Evolutionary conservation across 2,113 vertebrate species (phyloP).

Genomic region (Rattus rattus): DNA sequence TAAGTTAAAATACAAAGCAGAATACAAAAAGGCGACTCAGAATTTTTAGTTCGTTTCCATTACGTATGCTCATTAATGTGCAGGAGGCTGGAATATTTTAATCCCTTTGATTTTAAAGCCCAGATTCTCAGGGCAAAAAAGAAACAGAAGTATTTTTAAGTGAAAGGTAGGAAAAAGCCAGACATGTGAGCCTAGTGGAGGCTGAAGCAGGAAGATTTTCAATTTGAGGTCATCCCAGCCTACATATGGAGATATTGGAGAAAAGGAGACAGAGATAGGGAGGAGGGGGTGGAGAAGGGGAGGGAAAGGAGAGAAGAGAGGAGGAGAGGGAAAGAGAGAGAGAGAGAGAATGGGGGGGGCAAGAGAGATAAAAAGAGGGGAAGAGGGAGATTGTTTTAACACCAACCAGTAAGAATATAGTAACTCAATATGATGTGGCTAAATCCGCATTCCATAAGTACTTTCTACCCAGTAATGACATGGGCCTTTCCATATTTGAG

Average conservation of each 20-base stretch:
- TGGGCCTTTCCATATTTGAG: neutral
- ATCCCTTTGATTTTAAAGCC: slow-evolving; percentile 53
- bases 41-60: neutral
- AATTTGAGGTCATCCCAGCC: neutral
- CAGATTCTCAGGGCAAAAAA: neutral
- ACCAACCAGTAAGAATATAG: neutral
- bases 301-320: too few relatives aligned
- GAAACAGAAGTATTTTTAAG: slow-evolving; percentile 34
- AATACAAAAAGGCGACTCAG: neutral
- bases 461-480: neutral
- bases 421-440: neutral
- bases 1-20: neutral
- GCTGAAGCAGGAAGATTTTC: neutral
- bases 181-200: neutral
- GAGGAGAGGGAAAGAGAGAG: neutral
- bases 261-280: neutral
- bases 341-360: too few relatives aligned
- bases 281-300: too few relatives aligned
- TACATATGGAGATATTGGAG: neutral
- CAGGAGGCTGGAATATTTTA: slow-evolving; percentile 8
- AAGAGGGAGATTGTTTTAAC: neutral
- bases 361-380: neutral
- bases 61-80: slow-evolving; percentile 31
- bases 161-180: neutral
- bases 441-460: neutral